A percentile compares a stretch with the other conserved stretches of the same genome.
Evolutionary conservation across 2,797 vertebrate species (phyloP).

Genomic region (Florisuga fusca): DNA sequence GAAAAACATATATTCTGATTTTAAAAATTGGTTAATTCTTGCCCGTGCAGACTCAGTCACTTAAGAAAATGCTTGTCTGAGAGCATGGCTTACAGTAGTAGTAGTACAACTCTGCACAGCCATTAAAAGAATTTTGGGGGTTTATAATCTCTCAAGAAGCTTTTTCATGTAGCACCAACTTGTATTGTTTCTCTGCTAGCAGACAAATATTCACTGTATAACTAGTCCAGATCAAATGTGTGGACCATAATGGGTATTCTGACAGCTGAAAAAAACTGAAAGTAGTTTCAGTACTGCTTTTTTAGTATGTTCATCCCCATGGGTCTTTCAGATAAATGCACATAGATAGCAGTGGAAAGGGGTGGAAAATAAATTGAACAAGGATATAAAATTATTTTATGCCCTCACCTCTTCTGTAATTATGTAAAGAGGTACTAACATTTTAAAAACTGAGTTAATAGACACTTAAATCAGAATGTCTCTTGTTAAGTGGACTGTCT

Average conservation of each 20-base stretch:
- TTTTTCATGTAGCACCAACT: neutral
- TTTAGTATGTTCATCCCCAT: neutral
- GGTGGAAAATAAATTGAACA: neutral
- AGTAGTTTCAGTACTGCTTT: neutral
- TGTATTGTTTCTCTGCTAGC: neutral
- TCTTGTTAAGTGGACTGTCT: neutral
- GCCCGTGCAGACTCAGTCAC: fast-evolving
- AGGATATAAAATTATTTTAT: neutral
- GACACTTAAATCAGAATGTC: neutral
- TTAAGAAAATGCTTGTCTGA: neutral
- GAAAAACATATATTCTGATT: neutral
- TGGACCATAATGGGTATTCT: neutral
- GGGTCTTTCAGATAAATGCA: neutral
- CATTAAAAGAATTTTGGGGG: neutral
- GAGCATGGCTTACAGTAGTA: neutral
- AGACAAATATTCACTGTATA: neutral
- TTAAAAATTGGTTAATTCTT: neutral
- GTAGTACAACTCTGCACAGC: neutral
- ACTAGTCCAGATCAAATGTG: neutral
- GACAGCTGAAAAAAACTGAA: neutral
- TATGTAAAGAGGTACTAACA: neutral
- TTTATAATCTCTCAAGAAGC: neutral
- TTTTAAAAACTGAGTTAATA: neutral
- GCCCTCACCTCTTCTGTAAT: neutral
- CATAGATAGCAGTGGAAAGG: neutral